Evolutionary conservation across 2,797 vertebrate species (phyloP).

Genomic region (Onychomys leucogaster): DNA sequence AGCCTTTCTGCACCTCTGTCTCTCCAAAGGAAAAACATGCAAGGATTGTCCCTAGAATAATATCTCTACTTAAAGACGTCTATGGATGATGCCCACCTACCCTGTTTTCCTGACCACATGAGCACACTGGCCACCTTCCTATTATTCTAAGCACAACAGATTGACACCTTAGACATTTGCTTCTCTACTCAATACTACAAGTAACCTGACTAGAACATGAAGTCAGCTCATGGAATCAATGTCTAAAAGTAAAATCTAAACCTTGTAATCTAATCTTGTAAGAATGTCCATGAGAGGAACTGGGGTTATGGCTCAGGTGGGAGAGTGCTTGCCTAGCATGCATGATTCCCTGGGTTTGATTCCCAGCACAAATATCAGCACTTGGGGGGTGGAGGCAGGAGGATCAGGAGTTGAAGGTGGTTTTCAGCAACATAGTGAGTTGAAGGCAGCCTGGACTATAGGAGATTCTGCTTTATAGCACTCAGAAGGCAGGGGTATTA

Average conservation of each 20-base stretch:
- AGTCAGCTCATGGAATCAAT: background rate
- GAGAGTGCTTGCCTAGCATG: background rate
- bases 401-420: background rate
- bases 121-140: background rate
- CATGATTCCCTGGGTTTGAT: background rate
- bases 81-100: fast-evolving
- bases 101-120: background rate
- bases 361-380: background rate
- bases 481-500: background rate
- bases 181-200: background rate
- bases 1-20: background rate
- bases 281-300: background rate
- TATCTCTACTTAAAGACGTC: background rate
- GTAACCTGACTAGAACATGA: background rate
- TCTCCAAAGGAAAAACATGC: background rate
- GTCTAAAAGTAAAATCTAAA: background rate
- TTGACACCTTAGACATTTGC: background rate
- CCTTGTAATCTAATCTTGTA: too few species aligned
- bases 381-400: background rate
- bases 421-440: background rate
- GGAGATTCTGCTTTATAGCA: background rate
- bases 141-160: background rate
- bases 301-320: background rate
- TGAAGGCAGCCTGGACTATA: background rate
- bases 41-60: background rate